Conservation (phyloP, 2,797 vertebrate species). For the Characodon lateralis region DNA sequence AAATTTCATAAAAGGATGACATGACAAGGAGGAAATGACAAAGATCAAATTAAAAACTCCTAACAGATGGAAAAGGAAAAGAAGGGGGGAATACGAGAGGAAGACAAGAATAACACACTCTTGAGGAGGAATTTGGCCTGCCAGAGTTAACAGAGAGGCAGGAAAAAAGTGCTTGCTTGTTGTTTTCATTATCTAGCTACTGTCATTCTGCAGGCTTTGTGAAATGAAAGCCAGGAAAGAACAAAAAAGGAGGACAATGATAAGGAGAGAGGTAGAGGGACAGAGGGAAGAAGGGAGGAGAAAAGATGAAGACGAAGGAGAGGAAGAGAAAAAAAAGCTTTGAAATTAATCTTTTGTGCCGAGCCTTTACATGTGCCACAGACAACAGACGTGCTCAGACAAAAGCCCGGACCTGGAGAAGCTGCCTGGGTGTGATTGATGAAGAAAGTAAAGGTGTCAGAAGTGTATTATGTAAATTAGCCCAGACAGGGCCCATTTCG, state of each 20-base stretch:
- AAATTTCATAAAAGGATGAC: no score
- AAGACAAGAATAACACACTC: slow-evolving; percentile 46
- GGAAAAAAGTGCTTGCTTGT: slow-evolving; percentile 90
- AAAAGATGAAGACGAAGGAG: slow-evolving; percentile 62
- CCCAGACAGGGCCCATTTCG: slow-evolving; percentile 95
- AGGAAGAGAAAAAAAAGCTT: slow-evolving; percentile 80
- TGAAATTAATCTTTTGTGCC: slow-evolving; percentile 99
- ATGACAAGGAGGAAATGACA: slow-evolving; percentile 52
- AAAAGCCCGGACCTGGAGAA: slow-evolving; percentile 97
- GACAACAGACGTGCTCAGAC: slow-evolving; percentile 99
- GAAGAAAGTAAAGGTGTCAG: slow-evolving; percentile 99
- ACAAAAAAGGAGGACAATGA: slow-evolving; percentile 75
- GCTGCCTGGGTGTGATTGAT: slow-evolving; percentile 95
- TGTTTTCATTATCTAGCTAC: slow-evolving; percentile 99
- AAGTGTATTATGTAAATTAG: slow-evolving; percentile 99
- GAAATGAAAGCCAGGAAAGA: slow-evolving; percentile 93
- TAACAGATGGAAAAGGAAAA: slow-evolving; percentile 81
- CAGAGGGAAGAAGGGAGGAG: slow-evolving; percentile 23
- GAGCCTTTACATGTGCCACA: slow-evolving; percentile 93
- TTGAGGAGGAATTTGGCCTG: slow-evolving; percentile 64
- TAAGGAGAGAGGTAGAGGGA: slow-evolving; percentile 63
- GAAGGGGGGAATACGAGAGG: slow-evolving; percentile 19
- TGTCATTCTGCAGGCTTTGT: slow-evolving; percentile 96
- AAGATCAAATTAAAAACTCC: slow-evolving; percentile 75
- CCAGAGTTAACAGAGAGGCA: slow-evolving; percentile 75